phyloP scores from a whole-genome alignment of 2,888 invertebrate species.

The Lithophane ornitopus region DNA sequence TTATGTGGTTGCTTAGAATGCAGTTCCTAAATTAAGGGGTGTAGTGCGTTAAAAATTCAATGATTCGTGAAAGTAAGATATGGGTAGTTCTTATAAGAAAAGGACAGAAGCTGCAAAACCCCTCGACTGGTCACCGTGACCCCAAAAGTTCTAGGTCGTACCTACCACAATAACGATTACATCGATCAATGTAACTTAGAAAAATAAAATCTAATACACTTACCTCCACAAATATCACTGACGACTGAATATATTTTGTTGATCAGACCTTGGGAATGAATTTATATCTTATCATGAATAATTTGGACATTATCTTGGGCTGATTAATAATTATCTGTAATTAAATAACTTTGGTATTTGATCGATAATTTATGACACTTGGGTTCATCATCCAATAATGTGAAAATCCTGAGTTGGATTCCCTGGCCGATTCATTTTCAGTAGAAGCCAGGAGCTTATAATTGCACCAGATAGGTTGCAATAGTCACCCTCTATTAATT shows the following conservation, averaged over 20 bases:
- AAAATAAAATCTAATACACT: slow-evolving; percentile 36
- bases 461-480: neutral
- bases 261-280: slow-evolving; percentile 31
- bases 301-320: slow-evolving; percentile 45
- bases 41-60: neutral
- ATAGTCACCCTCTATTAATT: too few relatives aligned
- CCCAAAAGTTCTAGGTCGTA: neutral
- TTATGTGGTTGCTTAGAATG: neutral
- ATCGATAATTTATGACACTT: neutral
- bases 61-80: neutral
- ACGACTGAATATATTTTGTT: slow-evolving; percentile 48
- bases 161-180: too few relatives aligned
- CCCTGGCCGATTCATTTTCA: neutral
- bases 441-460: neutral
- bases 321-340: slow-evolving; percentile 47
- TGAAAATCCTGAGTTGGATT: neutral
- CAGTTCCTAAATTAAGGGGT: neutral
- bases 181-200: neutral
- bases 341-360: slow-evolving; percentile 24
- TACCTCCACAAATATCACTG: slow-evolving; percentile 48
- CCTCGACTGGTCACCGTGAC: neutral
- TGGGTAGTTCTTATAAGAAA: neutral
- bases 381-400: slow-evolving; percentile 13
- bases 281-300: slow-evolving; percentile 57
- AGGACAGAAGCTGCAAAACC: neutral